Evolutionary conservation across 1,140 invertebrate genomes (phyloP).

Genomic region (Choristoneura fumiferana): DNA sequence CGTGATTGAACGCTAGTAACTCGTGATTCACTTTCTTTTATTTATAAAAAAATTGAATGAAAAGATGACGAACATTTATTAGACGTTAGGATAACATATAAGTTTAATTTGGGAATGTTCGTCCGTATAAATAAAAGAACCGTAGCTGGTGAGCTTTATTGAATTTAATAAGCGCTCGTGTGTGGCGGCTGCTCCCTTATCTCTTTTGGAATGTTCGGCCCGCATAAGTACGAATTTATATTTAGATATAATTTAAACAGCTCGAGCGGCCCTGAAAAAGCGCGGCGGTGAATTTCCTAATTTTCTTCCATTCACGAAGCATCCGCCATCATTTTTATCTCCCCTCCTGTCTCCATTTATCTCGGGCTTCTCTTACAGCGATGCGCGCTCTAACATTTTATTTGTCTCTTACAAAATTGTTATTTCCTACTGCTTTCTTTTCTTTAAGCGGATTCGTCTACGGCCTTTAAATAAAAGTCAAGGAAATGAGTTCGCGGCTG

Average conservation of each 20-base stretch:
- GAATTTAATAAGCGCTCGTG: constrained; percentile 10
- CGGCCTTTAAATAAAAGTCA: constrained; percentile 60
- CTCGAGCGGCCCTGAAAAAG: constrained; percentile 49
- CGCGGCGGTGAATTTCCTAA: constrained; percentile 66
- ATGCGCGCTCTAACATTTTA: constrained; percentile 67
- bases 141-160: not conserved
- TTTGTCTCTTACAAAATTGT: constrained; percentile 74
- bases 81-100: not conserved
- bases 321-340: constrained; percentile 73
- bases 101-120: not conserved
- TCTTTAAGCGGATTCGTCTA: constrained; percentile 65
- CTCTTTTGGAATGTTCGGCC: constrained; percentile 28
- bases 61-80: too few species aligned
- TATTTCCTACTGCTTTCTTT: constrained; percentile 72
- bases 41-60: too few species aligned
- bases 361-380: constrained; percentile 56
- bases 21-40: too few species aligned
- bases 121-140: not conserved
- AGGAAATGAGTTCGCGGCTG: constrained; percentile 63
- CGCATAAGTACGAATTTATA: constrained; percentile 35
- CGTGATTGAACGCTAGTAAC: too few species aligned
- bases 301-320: constrained; percentile 68
- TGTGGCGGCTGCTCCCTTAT: constrained; percentile 5
- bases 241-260: constrained; percentile 56
- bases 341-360: constrained; percentile 69